Conservation (phyloP, 1,140 invertebrate species). For the Hycleus cichorii region DNA sequence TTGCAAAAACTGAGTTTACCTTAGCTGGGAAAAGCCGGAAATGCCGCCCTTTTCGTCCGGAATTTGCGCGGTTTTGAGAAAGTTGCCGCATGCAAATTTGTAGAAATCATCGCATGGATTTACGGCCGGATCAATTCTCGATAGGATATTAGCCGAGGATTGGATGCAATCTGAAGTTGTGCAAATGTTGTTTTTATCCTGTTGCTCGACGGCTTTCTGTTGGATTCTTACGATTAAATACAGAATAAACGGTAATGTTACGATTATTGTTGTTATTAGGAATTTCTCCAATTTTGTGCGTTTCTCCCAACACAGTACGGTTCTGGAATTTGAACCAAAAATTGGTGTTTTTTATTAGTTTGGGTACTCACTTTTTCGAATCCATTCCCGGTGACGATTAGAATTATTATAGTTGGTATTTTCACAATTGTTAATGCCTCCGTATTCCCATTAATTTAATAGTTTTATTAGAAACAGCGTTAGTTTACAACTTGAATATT, state of each 20-base stretch:
- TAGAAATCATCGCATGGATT: conserved; percentile 92
- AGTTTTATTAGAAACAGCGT: too few relatives aligned
- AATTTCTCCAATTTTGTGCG: conserved; percentile 64
- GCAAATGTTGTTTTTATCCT: conserved; percentile 37
- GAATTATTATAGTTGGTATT: too few relatives aligned
- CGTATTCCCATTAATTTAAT: too few relatives aligned
- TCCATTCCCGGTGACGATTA: too few relatives aligned
- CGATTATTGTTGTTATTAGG: conserved; percentile 41
- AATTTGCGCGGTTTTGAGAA: conserved; percentile 63
- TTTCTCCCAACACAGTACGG: conserved; percentile 73
- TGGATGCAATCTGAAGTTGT: conserved; percentile 58
- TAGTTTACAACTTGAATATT: too few relatives aligned
- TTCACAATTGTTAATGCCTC: too few relatives aligned
- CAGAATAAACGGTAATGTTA: too few relatives aligned
- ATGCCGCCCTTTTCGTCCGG: conserved; percentile 74
- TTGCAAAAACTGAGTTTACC: too few relatives aligned
- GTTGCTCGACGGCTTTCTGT: too few relatives aligned
- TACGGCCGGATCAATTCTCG: conserved; percentile 64
- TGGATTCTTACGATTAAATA: too few relatives aligned
- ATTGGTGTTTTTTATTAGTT: conserved; percentile 18
- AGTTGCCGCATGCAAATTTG: conserved; percentile 70
- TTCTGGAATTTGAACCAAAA: conserved; percentile 44
- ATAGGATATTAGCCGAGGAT: conserved; percentile 62
- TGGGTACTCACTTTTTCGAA: too few relatives aligned
- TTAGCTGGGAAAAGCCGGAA: conserved; percentile 66